Conservation (phyloP, 1,140 invertebrate genomes). For the Brachionus angularis region DNA sequence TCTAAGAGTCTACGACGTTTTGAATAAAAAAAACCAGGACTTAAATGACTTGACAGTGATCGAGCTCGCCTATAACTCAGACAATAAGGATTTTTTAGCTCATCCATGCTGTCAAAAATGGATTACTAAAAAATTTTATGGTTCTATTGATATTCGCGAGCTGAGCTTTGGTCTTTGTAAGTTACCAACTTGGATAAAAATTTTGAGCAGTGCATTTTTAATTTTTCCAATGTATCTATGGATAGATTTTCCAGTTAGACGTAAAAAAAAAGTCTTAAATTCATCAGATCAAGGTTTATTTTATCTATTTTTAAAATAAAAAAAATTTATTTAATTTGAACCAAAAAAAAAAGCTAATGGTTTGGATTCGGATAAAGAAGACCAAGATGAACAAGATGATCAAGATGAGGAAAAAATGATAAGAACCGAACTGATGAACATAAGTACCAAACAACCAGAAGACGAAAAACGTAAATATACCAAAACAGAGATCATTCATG, state of each 20-base stretch:
- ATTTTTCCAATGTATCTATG: conserved; percentile 59
- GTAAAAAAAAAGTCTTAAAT: background rate
- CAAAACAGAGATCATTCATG: background rate
- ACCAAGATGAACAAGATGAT: conserved; percentile 22
- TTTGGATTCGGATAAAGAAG: no score
- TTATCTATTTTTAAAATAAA: background rate
- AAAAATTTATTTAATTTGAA: no score
- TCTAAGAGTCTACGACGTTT: conserved; percentile 53
- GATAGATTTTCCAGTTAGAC: conserved; percentile 51
- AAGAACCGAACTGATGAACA: conserved; percentile 42
- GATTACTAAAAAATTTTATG: conserved; percentile 55
- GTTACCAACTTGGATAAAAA: conserved; percentile 55
- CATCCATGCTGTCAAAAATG: conserved; percentile 60
- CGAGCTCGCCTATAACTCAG: conserved; percentile 51
- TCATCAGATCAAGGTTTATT: background rate
- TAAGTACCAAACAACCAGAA: conserved; percentile 31
- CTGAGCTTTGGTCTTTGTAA: conserved; percentile 50
- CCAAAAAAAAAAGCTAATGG: no score
- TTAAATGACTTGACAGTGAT: conserved; percentile 54
- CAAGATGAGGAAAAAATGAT: conserved; percentile 38
- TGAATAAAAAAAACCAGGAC: conserved; percentile 53
- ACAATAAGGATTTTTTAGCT: conserved; percentile 56
- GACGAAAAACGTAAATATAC: conserved; percentile 2
- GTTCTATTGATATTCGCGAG: conserved; percentile 54
- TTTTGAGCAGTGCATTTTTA: conserved; percentile 57